A percentile compares a stretch with the other conserved stretches of the same genome.
Evolutionary conservation across 2,113 vertebrate species (phyloP).

Genomic region (Gulo gulo): DNA sequence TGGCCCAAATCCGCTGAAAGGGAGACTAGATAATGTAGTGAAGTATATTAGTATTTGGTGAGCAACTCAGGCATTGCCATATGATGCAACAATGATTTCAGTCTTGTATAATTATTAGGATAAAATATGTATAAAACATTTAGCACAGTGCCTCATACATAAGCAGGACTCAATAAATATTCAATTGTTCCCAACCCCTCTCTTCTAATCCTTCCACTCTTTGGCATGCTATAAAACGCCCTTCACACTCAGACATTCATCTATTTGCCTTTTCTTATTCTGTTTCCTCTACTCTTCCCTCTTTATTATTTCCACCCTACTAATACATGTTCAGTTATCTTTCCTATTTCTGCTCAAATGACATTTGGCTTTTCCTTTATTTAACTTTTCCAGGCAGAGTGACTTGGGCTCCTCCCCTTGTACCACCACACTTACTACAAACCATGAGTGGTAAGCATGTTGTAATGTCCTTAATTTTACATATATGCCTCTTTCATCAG

Average conservation of each 20-base stretch:
- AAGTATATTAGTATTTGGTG: neutral
- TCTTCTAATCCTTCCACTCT: neutral
- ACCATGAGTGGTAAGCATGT: neutral
- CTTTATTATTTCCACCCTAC: neutral
- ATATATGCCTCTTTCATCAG: neutral
- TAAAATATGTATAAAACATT: neutral
- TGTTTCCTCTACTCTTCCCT: neutral
- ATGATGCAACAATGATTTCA: neutral
- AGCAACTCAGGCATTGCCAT: neutral
- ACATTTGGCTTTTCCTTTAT: neutral
- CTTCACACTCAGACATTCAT: neutral
- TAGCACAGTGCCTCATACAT: neutral
- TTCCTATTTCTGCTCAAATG: conserved; percentile 15
- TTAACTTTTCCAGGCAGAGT: neutral
- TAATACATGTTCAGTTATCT: neutral
- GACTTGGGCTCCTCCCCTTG: neutral
- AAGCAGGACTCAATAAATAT: neutral
- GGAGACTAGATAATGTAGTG: neutral
- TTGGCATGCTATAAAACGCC: neutral
- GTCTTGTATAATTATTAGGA: neutral
- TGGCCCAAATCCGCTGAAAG: neutral
- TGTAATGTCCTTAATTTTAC: neutral
- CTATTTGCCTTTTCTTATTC: neutral
- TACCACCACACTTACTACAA: neutral
- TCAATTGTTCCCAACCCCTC: neutral